These are phyloP conservation scores for Hydractinia echinata DNA, from an alignment of 30 jellyfish, hydroid and myxozoan genomes.

Conservation along the genomic window DNA sequence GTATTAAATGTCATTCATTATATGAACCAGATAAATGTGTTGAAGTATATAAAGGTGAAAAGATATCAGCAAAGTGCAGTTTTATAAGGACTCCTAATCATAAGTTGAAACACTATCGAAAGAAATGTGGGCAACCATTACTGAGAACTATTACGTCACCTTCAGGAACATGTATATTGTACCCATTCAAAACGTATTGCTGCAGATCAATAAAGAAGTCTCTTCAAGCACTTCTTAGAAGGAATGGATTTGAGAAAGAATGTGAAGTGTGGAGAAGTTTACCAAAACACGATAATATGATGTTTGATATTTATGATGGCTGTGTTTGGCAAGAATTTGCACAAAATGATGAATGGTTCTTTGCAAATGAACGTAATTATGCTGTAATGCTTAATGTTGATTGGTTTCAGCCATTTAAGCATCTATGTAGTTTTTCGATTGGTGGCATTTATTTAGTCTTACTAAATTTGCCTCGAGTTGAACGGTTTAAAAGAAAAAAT, in stretches of 20 bases:
- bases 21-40: constrained; percentile 1
- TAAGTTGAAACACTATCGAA: background rate
- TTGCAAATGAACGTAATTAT: background rate
- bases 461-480: constrained; percentile 29
- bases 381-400: constrained; percentile 30
- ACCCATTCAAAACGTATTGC: constrained; percentile 19
- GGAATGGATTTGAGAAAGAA: background rate
- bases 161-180: background rate
- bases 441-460: too few species aligned
- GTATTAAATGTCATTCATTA: too few species aligned
- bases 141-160: constrained; percentile 5
- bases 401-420: constrained; percentile 29
- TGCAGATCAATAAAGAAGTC: background rate
- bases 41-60: background rate
- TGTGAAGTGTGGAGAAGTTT: too few species aligned
- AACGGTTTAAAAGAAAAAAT: constrained; percentile 25
- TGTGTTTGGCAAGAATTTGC: constrained; percentile 17
- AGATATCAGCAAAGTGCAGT: background rate
- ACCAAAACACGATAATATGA: too few species aligned
- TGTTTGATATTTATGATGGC: constrained; percentile 18
- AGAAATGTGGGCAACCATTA: background rate
- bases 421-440: too few species aligned
- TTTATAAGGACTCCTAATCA: background rate
- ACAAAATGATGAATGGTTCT: background rate
- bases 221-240: background rate